Conservation (phyloP, 2,113 vertebrate species). For the Eleginops maclovinus region DNA sequence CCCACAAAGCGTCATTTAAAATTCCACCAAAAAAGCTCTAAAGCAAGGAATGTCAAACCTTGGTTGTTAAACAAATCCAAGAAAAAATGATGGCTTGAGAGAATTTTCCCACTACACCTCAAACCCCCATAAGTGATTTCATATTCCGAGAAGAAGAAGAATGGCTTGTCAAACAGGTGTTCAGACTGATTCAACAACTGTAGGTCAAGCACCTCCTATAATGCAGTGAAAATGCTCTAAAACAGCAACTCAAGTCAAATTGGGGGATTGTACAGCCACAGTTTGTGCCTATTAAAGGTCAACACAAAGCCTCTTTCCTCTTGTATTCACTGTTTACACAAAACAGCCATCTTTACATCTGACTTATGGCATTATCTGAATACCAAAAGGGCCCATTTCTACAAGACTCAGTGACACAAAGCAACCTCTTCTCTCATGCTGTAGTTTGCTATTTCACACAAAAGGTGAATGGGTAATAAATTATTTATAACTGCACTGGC, state of each 20-base stretch:
- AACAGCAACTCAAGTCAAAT: constrained; percentile 9
- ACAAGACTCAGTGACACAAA: constrained; percentile 2
- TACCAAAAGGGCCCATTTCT: constrained; percentile 13
- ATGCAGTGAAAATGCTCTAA: constrained; percentile 26
- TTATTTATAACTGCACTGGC: constrained; percentile 37
- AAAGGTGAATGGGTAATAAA: constrained; percentile 35
- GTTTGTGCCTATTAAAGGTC: constrained; percentile 8
- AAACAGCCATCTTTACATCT: background rate
- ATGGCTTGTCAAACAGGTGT: constrained; percentile 28
- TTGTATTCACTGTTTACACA: background rate
- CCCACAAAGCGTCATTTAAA: constrained; percentile 3
- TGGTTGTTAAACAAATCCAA: background rate
- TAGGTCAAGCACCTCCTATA: constrained; percentile 33
- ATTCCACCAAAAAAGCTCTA: constrained; percentile 18
- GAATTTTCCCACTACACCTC: constrained; percentile 5
- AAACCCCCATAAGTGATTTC: background rate
- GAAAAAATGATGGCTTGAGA: background rate
- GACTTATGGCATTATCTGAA: constrained; percentile 12
- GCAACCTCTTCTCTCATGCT: background rate
- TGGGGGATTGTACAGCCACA: constrained; percentile 12
- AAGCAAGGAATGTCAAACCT: background rate
- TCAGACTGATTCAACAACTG: constrained; percentile 31
- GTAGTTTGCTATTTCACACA: constrained; percentile 5
- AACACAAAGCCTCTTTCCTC: constrained; percentile 1
- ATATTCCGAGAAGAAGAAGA: constrained; percentile 4